phyloP scores from a whole-genome alignment of 2,113 vertebrate species.

The Scomber japonicus region DNA sequence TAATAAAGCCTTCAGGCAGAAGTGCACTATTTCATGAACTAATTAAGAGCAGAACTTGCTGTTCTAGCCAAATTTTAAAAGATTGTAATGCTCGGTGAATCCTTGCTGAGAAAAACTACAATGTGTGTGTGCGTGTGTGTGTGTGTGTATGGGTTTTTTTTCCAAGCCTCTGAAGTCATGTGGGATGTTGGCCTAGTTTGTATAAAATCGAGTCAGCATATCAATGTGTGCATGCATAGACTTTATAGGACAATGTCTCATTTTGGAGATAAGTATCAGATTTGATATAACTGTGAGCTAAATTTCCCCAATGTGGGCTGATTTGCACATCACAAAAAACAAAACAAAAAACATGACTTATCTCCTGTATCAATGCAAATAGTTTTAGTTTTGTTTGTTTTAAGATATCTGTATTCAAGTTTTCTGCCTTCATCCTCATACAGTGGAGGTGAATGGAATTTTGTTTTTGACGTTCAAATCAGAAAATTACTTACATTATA shows the following conservation, averaged over 20 bases:
- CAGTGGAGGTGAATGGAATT: neutral
- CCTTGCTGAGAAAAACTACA: conserved; percentile 42
- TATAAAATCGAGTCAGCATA: conserved; percentile 55
- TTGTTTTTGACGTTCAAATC: neutral
- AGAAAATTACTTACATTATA: neutral
- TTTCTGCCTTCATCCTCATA: too few relatives aligned
- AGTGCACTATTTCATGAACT: conserved; percentile 63
- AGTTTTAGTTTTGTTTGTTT: too few relatives aligned
- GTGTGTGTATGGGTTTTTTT: neutral
- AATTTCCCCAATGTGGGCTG: neutral
- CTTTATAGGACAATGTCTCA: conserved; percentile 22
- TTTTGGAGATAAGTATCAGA: conserved; percentile 14
- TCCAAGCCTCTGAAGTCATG: conserved; percentile 52
- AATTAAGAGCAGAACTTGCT: conserved; percentile 75
- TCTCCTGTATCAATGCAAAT: neutral
- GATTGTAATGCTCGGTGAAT: conserved; percentile 51
- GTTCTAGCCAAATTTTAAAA: conserved; percentile 57
- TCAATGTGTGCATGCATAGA: conserved; percentile 26
- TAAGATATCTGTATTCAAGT: too few relatives aligned
- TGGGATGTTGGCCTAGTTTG: conserved; percentile 70
- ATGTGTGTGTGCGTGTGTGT: neutral
- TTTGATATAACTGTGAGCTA: neutral
- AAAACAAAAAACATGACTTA: neutral
- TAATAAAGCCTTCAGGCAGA: conserved; percentile 67
- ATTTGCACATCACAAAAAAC: neutral